These are phyloP conservation scores for Forbesichthys papilliferus DNA, from an alignment of 2,113 vertebrate species.

Conservation along the genomic window DNA sequence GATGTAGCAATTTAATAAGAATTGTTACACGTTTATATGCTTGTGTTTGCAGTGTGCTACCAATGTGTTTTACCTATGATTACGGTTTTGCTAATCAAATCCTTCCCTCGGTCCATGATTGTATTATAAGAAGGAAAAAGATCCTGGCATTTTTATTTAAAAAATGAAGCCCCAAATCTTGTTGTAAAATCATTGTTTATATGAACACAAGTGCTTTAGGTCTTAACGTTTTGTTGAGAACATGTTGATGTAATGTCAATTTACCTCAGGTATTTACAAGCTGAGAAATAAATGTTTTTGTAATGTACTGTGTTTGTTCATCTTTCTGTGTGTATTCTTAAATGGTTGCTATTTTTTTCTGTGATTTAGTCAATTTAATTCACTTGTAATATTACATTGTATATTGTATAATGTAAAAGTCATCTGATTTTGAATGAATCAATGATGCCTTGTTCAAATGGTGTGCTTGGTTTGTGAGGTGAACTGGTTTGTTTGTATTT, in stretches of 20 bases:
- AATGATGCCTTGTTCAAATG: neutral
- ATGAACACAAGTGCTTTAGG: constrained; percentile 80
- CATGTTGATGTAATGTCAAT: constrained; percentile 84
- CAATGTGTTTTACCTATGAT: constrained; percentile 23
- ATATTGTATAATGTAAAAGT: no score
- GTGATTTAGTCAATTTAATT: no score
- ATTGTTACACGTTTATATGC: constrained; percentile 31
- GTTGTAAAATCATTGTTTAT: constrained; percentile 60
- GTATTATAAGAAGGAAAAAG: constrained; percentile 13
- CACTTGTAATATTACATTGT: no score
- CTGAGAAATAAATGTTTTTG: constrained; percentile 86
- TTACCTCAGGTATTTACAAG: constrained; percentile 89
- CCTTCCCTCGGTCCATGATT: constrained; percentile 16
- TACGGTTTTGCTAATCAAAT: no score
- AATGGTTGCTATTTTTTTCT: no score
- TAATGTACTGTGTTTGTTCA: constrained; percentile 62
- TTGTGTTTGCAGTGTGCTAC: constrained; percentile 75
- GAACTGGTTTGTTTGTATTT: constrained; percentile 46
- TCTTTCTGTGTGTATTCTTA: neutral
- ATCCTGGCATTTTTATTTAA: constrained; percentile 10
- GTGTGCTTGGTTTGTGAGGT: constrained; percentile 38
- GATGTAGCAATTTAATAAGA: neutral
- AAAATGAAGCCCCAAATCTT: constrained; percentile 15
- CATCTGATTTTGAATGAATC: constrained; percentile 14
- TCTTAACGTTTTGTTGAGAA: constrained; percentile 80